A percentile compares a stretch with the other conserved stretches of the same genome.
phyloP scores from a whole-genome alignment of 2,113 vertebrate genomes.

The Calidris pygmaea region DNA sequence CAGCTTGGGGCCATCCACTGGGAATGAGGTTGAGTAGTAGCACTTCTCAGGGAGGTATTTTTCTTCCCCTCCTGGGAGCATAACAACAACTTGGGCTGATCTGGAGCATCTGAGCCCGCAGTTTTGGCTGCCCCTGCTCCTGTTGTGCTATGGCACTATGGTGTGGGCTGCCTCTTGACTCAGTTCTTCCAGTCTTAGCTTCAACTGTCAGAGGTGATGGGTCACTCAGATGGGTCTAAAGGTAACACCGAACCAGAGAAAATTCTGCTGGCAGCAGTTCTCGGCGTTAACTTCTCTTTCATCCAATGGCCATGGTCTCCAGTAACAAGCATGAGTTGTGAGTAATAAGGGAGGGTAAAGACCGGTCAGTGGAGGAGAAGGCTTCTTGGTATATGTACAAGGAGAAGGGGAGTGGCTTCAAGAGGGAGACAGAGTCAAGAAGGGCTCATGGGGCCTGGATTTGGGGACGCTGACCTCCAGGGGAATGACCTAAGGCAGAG shows the following conservation, averaged over 20 bases:
- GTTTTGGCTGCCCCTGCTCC: not conserved
- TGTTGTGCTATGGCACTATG: not conserved
- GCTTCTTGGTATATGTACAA: not conserved
- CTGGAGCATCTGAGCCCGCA: not conserved
- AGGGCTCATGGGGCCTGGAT: not conserved
- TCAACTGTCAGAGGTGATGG: not conserved
- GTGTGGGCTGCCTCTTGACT: not conserved
- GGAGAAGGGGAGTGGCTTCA: not conserved
- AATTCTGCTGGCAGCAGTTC: accelerated
- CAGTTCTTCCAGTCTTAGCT: not conserved
- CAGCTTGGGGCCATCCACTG: not conserved
- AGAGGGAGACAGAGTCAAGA: not conserved
- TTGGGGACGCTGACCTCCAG: not conserved
- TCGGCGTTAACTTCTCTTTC: not conserved
- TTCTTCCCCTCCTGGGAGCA: not conserved
- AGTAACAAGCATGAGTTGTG: not conserved
- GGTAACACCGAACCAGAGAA: not conserved
- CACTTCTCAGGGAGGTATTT: not conserved
- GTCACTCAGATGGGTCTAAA: not conserved
- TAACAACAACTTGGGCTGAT: not conserved
- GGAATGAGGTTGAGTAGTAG: not conserved
- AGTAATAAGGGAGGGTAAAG: not conserved
- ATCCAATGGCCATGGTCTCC: not conserved
- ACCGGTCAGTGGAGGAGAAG: not conserved
- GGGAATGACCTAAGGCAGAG: not conserved